Percentiles rank a stretch among this genome's conserved stretches.
phyloP scores from a whole-genome alignment of 2,797 vertebrate species.

The Silurus aristotelis region DNA sequence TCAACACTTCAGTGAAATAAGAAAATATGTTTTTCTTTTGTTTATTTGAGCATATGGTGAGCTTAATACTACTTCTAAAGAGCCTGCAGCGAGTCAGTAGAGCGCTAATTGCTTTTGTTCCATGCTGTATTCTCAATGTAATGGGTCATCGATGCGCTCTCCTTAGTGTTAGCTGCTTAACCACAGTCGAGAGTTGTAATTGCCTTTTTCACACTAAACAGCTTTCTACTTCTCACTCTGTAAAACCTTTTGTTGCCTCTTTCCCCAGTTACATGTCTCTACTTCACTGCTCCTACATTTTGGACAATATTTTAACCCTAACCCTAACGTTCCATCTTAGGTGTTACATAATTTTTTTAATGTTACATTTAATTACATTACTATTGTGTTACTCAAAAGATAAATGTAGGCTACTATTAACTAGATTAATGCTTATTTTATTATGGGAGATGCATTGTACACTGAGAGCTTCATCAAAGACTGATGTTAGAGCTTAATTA shows the following conservation, averaged over 20 bases:
- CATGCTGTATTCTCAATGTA: slow-evolving; percentile 11
- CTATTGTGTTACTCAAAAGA: background rate
- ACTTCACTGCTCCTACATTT: background rate
- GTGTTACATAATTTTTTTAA: too few species aligned
- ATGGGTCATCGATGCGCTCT: slow-evolving; percentile 31
- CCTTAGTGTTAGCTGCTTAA: slow-evolving; percentile 30
- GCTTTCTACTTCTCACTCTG: slow-evolving; percentile 24
- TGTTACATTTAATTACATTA: background rate
- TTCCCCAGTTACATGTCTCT: background rate
- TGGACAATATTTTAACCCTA: background rate
- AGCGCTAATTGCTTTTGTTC: slow-evolving; percentile 28
- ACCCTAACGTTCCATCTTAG: background rate
- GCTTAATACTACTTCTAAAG: slow-evolving; percentile 12
- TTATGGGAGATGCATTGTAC: too few species aligned
- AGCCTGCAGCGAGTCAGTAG: slow-evolving; percentile 10
- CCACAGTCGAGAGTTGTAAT: slow-evolving; percentile 23
- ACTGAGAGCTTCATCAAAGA: background rate
- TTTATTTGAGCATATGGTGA: slow-evolving; percentile 25
- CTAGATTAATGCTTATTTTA: background rate
- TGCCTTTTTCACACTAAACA: slow-evolving; percentile 40
- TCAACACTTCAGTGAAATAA: background rate
- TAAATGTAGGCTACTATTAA: background rate
- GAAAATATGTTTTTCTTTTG: background rate
- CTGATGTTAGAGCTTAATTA: background rate
- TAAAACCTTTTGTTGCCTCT: slow-evolving; percentile 4